Conservation (phyloP, 2,113 vertebrate species). For the Chlorodrepanis virens region DNA sequence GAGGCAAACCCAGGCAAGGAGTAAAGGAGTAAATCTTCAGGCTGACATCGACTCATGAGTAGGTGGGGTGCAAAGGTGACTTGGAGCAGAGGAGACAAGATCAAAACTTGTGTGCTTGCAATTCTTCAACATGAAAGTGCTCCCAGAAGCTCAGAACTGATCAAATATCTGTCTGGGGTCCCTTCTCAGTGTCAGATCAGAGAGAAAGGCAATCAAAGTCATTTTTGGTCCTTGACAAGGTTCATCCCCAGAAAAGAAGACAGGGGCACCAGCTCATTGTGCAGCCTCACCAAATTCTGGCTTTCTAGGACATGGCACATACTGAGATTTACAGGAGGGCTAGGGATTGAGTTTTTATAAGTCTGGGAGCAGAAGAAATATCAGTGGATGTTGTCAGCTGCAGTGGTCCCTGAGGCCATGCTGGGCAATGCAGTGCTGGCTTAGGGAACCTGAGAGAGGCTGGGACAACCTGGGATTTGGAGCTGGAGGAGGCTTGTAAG, state of each 20-base stretch:
- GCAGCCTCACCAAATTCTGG: not conserved
- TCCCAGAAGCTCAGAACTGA: not conserved
- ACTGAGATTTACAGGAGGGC: not conserved
- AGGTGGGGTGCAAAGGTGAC: not conserved
- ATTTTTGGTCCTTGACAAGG: not conserved
- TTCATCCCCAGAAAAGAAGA: not conserved
- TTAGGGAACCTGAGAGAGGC: not conserved
- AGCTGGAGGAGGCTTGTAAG: not conserved
- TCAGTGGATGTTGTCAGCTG: not conserved
- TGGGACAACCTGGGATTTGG: not conserved
- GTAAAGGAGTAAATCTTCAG: not conserved
- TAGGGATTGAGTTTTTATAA: not conserved
- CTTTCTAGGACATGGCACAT: not conserved
- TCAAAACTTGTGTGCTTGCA: not conserved
- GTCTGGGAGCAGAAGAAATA: not conserved
- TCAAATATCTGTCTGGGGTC: not conserved
- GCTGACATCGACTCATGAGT: fast-evolving
- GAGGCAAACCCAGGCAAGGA: not conserved
- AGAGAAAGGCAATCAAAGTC: not conserved
- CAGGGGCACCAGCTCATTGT: not conserved
- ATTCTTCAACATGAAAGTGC: not conserved
- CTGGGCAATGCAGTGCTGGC: not conserved
- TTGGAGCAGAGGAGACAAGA: not conserved
- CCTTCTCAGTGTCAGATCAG: not conserved
- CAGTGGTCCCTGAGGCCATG: not conserved